Base-by-base conservation (phyloP, 2,888 invertebrate genomes). In the Catocala nupta region DNA sequence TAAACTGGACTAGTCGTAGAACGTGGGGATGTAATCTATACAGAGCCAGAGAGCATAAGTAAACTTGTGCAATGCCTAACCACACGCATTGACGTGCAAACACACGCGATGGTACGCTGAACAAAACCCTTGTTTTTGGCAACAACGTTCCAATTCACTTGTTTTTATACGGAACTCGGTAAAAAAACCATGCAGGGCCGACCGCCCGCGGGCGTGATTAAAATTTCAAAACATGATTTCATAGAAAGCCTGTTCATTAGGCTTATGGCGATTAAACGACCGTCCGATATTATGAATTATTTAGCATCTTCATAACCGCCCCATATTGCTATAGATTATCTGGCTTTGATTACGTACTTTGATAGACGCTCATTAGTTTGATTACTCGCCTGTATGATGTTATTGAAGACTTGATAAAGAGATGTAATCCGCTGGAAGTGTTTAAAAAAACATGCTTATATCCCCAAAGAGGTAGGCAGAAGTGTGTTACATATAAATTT, bases 181-280 rank as follows among this genome's bases (percentile, higher is more conserved):
- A 67, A 70, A 67, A 70, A 65, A 54, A 42, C 5, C 7, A 39
- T 13, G 39, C 8, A 44, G 39, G 8, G 13, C 44, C 51, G 25
- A 33, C 8, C 13, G 56, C 60, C 16, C 51, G 36, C 52, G 48
- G 62, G 51, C 59, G 34, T 55, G 65, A 80, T 82, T 78, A 82
- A 82, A 81, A 75, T 77, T 83, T 81, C 71, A 81, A 76, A 78
- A 54, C 73, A 73, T 75, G 71, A 81, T 82, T 83, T 75, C 75
- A 75, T 75, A 73, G 78, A 75, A 77, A 80, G 73, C 65, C 70
- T 59, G 68, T 81, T 79, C 74, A 77, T 81, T 81, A 77, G 58
- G 61, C 70, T 65, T 65, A 67, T 39, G 34, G 55, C 68, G 66
- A 75, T 81, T 80, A 80, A 75, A 67, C 60, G 67, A 51, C 44